Percentiles rank a stretch among this genome's conserved stretches.
phyloP scores from a whole-genome alignment of 2,797 vertebrate species.

The Sciurus vulgaris region DNA sequence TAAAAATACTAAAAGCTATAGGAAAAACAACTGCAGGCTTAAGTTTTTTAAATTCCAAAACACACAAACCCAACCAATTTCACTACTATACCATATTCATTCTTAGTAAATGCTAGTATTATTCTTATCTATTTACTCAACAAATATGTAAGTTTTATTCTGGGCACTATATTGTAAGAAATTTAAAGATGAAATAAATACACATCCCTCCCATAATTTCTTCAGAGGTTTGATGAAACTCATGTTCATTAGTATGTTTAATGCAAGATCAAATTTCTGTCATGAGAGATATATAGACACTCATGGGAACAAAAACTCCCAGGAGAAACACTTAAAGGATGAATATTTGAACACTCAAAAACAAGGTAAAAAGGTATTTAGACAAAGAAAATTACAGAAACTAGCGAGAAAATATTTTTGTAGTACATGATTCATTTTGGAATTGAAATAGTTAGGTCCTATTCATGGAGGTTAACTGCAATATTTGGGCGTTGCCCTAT shows the following conservation, averaged over 20 bases:
- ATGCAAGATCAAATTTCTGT: neutral
- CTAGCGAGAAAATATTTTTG: neutral
- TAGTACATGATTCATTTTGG: neutral
- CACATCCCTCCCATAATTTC: neutral
- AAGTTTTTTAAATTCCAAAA: constrained; percentile 4
- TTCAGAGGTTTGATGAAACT: neutral
- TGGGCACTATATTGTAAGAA: neutral
- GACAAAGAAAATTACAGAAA: neutral
- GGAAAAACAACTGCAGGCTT: neutral
- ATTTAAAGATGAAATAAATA: neutral
- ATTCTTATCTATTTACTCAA: neutral
- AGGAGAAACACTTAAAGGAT: neutral
- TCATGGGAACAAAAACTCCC: neutral
- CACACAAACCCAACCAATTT: neutral
- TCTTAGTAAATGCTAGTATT: neutral
- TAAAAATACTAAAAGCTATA: neutral
- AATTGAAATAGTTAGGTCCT: neutral
- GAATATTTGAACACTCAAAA: constrained; percentile 13
- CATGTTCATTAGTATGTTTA: neutral
- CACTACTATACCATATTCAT: neutral
- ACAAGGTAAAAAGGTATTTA: neutral
- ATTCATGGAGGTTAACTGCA: neutral
- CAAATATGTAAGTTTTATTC: neutral
- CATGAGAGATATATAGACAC: neutral
- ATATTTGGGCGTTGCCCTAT: neutral